Evolutionary conservation across 2,888 invertebrate species (phyloP).

Genomic region (Drosophila bunnanda): DNA sequence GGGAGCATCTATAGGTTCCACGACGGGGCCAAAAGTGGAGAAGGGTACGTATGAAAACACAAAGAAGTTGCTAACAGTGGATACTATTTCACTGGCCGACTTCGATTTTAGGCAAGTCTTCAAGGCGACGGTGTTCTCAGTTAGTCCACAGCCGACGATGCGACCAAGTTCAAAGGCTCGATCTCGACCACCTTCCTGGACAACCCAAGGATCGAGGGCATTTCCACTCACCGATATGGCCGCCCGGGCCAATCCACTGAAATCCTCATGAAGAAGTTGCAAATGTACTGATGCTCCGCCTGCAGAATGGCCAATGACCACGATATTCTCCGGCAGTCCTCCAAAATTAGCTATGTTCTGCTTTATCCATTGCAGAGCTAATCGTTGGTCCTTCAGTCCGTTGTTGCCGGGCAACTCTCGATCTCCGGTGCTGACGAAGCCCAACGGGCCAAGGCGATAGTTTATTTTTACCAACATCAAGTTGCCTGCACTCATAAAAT

Average conservation of each 20-base stretch:
- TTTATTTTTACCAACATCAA: conserved; percentile 89
- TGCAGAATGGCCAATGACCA: conserved; percentile 89
- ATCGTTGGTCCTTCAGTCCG: conserved; percentile 62
- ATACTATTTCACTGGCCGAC: conserved; percentile 87
- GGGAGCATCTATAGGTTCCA: conserved; percentile 86
- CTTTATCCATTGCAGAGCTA: conserved; percentile 59
- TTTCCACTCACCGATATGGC: conserved; percentile 88
- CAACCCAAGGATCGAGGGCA: conserved; percentile 87
- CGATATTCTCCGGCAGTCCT: conserved; percentile 87
- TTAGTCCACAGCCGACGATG: conserved; percentile 87
- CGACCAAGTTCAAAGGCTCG: conserved; percentile 87
- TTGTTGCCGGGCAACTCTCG: conserved; percentile 86
- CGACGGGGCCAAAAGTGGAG: conserved; percentile 90
- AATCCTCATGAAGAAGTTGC: conserved; percentile 88
- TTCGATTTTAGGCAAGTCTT: conserved; percentile 88
- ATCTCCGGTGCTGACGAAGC: conserved; percentile 91
- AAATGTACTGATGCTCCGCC: conserved; percentile 91
- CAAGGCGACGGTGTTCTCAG: conserved; percentile 85
- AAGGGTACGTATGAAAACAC: conserved; percentile 88
- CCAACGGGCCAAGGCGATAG: conserved; percentile 90
- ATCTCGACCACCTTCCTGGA: conserved; percentile 85
- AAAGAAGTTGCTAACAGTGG: conserved; percentile 81
- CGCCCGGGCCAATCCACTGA: conserved; percentile 55
- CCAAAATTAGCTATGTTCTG: conserved; percentile 83
- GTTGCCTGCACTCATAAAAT: conserved; percentile 87